Evolutionary conservation across 1,140 invertebrate genomes (phyloP).

Genomic region (Monochamus saltuarius): DNA sequence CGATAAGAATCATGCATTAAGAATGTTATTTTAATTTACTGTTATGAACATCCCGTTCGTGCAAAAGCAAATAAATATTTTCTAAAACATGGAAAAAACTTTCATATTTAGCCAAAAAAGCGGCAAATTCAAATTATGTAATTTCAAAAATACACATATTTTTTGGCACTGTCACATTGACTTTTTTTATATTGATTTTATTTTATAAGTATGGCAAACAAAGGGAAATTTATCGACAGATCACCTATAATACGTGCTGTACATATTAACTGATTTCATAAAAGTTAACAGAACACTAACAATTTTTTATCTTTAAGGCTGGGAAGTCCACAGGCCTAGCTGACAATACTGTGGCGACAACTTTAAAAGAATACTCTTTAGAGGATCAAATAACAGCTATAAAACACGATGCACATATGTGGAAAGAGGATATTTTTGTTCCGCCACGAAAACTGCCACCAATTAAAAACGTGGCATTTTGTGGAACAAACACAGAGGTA

Average conservation of each 20-base stretch:
- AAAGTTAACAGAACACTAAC: not conserved
- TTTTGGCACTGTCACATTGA: too few relatives aligned
- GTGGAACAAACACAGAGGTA: conserved; percentile 46
- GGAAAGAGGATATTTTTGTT: conserved; percentile 25
- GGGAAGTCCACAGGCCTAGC: conserved; percentile 50
- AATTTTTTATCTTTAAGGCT: conserved; percentile 41
- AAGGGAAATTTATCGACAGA: conserved; percentile 37
- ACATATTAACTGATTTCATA: conserved; percentile 15
- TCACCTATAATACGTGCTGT: conserved; percentile 42
- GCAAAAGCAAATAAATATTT: too few relatives aligned
- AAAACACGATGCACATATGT: conserved; percentile 52
- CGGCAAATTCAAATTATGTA: too few relatives aligned
- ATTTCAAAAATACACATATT: too few relatives aligned
- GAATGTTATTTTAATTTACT: too few relatives aligned
- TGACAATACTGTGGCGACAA: conserved; percentile 46
- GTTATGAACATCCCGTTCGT: too few relatives aligned
- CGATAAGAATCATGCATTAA: too few relatives aligned
- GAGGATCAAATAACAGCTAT: conserved; percentile 55
- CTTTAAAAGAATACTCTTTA: conserved; percentile 51
- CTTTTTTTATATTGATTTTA: too few relatives aligned
- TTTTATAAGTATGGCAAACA: conserved; percentile 20
- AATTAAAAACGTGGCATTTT: conserved; percentile 48
- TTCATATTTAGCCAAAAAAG: too few relatives aligned
- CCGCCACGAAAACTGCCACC: conserved; percentile 40
- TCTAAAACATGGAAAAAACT: too few relatives aligned